Evolutionary conservation across 2,888 invertebrate species (phyloP), one percentile per base, ranked within the genome.

Genomic region (Nudaria mundana): DNA sequence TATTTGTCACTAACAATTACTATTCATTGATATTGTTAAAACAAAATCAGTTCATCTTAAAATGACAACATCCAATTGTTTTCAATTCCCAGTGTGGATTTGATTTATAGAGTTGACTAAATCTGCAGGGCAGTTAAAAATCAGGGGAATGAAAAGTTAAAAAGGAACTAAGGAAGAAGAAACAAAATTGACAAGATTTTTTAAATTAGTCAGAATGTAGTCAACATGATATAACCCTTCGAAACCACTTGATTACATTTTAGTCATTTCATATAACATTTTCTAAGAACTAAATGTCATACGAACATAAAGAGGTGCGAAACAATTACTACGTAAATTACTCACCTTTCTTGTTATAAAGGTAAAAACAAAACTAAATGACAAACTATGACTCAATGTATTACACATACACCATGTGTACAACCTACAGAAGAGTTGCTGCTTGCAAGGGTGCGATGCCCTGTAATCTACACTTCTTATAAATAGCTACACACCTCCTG

Each of bases 371-470:
- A 33, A 36, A 30, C 36, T 35, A 39, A 31, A 40, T 37, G 28
- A 43, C 39, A n/a, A 43, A 28, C 30, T 33, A 42, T 62, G 60
- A 61, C 30, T 62, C 63, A 62, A 30, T 30, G 31, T 39, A 33
- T 23, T 18, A 25, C 23, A 18, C 20, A 28, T 22, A 10, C 22
- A 22, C 30, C 54, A 46, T 41, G 51, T 44, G 47, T 23, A 30
- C 7, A 26, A 35, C 30, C 35, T 32, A 20, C 40, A 44, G 43
- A 52, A 41, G 34, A 40, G 34, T 35, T 41, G 40, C 23, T 24
- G 42, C 25, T 23, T 18, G 18, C 15, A 11, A n/a, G 11, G 10
- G 24, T 24, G 15, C 7, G 18, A 24, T 24, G 33, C 8, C 23
- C 24, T 33, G n/a, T 15, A 24, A 16, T 30, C 30, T 15, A 15